These are phyloP conservation scores for Australoheros facetus DNA, from an alignment of 2,797 vertebrate species.

Conservation along the genomic window DNA sequence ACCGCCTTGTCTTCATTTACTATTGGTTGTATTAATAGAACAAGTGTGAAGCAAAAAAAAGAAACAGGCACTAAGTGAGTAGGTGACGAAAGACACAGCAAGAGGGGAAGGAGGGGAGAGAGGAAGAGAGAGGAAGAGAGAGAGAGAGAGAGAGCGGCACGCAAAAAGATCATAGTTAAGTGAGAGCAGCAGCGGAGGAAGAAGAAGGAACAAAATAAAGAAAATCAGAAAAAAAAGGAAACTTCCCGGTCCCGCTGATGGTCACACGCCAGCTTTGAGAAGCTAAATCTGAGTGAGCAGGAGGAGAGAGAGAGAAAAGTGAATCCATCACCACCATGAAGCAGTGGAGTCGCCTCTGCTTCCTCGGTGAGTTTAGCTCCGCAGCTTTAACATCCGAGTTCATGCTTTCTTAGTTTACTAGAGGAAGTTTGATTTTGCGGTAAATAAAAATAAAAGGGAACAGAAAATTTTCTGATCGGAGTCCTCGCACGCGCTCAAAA, in stretches of 20 bases:
- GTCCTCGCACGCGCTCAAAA: not conserved
- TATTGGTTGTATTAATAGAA: not conserved
- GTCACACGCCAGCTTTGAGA: not conserved
- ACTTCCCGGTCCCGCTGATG: not conserved
- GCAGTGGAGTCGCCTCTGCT: conserved; percentile 19
- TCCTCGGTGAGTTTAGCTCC: conserved; percentile 60
- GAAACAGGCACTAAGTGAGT: not conserved
- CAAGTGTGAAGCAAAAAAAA: not conserved
- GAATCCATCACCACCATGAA: conserved; percentile 16
- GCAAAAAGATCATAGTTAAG: not conserved
- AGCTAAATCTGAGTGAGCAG: not conserved
- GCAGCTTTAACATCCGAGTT: not conserved
- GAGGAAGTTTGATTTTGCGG: not conserved
- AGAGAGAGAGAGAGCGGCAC: not conserved
- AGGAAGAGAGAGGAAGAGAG: not conserved
- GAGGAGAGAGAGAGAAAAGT: not conserved
- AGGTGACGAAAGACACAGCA: not conserved
- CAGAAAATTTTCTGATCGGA: rapidly evolving
- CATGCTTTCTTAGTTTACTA: not conserved
- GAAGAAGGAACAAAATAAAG: conserved; percentile 5
- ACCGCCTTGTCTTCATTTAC: not conserved
- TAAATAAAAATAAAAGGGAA: not conserved
- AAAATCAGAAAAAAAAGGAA: not conserved
- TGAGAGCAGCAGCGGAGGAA: conserved; percentile 14
- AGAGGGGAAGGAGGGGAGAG: not conserved